A percentile compares a stretch with the other conserved stretches of the same genome.
phyloP scores from a whole-genome alignment of 2,888 invertebrate species.

The Dolichopus griseipennis region DNA sequence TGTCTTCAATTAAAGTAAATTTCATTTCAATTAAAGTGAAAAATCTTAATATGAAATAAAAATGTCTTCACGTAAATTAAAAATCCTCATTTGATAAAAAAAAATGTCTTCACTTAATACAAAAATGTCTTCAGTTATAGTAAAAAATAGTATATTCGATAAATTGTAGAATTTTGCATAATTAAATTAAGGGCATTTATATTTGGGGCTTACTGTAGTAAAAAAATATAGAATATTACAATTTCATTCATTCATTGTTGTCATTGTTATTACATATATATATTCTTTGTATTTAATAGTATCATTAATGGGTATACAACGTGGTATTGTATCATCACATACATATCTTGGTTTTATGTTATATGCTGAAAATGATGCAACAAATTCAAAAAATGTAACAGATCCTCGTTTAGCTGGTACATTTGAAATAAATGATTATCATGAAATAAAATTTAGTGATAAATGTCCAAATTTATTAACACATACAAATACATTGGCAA shows the following conservation, averaged over 20 bases:
- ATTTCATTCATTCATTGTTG: background rate
- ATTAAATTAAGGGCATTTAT: too few species aligned
- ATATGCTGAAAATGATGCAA: slow-evolving; percentile 61
- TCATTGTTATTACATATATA: too few species aligned
- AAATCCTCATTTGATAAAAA: too few species aligned
- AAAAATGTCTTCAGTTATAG: too few species aligned
- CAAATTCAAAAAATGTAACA: slow-evolving; percentile 33
- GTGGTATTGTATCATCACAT: slow-evolving; percentile 49
- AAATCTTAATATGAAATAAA: too few species aligned
- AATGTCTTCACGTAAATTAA: too few species aligned
- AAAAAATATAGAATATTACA: background rate
- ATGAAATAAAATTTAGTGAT: slow-evolving; percentile 67
- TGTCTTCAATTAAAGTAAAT: too few species aligned
- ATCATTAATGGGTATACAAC: slow-evolving; percentile 55
- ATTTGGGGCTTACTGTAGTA: background rate
- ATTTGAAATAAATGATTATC: slow-evolving; percentile 63
- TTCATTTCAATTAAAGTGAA: too few species aligned
- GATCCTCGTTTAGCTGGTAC: slow-evolving; percentile 41
- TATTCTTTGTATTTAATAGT: slow-evolving; percentile 44
- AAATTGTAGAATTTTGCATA: too few species aligned
- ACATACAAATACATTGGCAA: slow-evolving; percentile 69
- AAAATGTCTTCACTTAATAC: too few species aligned
- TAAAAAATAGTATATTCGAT: too few species aligned
- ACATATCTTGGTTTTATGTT: slow-evolving; percentile 77
- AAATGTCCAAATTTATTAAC: slow-evolving; percentile 75